Evolutionary conservation across 2,797 vertebrate genomes (phyloP), one percentile per base, ranked within the genome.

Genomic region (Peromyscus melanophrys): DNA sequence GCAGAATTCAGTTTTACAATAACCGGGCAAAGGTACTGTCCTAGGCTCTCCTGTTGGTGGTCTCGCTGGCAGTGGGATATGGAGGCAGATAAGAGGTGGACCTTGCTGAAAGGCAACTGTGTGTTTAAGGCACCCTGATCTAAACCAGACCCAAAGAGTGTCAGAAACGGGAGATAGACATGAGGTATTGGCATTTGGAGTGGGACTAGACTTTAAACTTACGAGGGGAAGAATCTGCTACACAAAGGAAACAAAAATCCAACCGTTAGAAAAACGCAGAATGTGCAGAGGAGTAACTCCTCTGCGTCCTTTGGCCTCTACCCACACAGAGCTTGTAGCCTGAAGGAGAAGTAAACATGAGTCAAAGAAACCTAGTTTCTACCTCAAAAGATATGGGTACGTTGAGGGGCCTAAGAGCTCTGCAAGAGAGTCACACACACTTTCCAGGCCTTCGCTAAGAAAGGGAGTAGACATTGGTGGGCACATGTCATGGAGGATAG

Each of bases 41-140:
- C 27, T 86, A 55, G 89, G 31, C n/a, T 29, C 12, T 12, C 49
- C n/a, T 11, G 5, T 37, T 95, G 52, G 87, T 52, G 52, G 37
- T 7, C 27, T 29, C 52, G 61, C 34, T 57, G 52, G 23, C 14
- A 16, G 21, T 67, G 23, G 73, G 55, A 59, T n/a, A 76, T 1
- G 89, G 59, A 94, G 67, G 95, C 57, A 90, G 61, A 37, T 19
- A 92, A 96, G 89, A 96, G 4, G 31, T 29, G 37, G 43, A 71
- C 14, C 61, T 7, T 93, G 37, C 81, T 89, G 31, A 31, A 95
- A 85, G 61, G 83, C 59, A 40, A 76, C 52, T 89, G 1, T 88
- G 52, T 63, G 29, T 40, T 27, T 71, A 84, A 83, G 63, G 57
- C 77, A 86, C 85, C 43, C n/a, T 46, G 46, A 71, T 91, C 77